Evolutionary conservation across 1,140 invertebrate genomes (phyloP).

Genomic region (Habropoda laboriosa): DNA sequence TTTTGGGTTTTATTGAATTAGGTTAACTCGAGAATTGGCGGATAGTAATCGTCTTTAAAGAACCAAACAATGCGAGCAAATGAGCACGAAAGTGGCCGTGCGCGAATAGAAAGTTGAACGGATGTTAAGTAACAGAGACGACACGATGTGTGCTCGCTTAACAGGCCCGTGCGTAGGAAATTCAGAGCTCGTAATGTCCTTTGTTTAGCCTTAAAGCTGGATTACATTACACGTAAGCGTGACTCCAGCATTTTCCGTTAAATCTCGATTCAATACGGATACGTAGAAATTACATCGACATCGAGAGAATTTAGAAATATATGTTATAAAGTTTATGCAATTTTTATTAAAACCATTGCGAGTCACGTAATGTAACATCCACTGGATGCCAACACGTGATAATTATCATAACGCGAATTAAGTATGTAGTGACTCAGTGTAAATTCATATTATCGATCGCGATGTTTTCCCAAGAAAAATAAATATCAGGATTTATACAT

Average conservation of each 20-base stretch:
- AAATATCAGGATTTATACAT: no score
- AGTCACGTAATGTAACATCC: no score
- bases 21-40: not conserved
- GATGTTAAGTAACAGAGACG: constrained; percentile 63
- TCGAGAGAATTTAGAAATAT: no score
- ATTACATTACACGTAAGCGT: not conserved
- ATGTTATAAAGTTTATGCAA: no score
- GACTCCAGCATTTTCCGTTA: not conserved
- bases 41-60: constrained; percentile 25
- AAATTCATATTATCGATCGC: no score
- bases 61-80: not conserved
- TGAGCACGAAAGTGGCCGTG: constrained; percentile 25
- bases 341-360: no score
- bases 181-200: not conserved
- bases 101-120: constrained; percentile 65
- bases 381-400: not conserved
- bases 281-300: not conserved
- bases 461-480: no score
- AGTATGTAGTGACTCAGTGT: no score
- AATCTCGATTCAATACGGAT: not conserved
- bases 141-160: constrained; percentile 15
- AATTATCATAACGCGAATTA: no score
- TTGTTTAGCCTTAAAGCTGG: not conserved
- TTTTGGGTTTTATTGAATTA: no score
- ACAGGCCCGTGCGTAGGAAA: constrained; percentile 20